phyloP scores from a whole-genome alignment of 2,797 vertebrate species.

The Lemur catta region DNA sequence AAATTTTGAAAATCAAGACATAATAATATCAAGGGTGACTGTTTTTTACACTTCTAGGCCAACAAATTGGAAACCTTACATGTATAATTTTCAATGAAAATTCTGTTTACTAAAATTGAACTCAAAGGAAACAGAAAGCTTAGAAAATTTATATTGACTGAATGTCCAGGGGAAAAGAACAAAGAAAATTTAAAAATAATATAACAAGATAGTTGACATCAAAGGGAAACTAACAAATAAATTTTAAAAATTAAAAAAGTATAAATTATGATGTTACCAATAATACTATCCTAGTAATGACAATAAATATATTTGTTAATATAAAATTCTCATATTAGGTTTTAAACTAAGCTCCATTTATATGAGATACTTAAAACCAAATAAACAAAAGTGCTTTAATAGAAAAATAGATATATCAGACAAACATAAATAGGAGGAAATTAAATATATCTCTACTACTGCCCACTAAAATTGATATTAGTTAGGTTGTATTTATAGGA shows the following conservation, averaged over 20 bases:
- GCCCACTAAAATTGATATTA: background rate
- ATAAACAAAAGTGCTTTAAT: background rate
- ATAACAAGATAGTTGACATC: background rate
- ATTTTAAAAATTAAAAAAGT: background rate
- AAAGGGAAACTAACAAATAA: background rate
- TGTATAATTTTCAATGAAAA: background rate
- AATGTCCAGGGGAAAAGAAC: background rate
- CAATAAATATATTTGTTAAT: background rate
- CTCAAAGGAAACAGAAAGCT: background rate
- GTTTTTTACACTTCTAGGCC: background rate
- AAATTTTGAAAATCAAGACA: background rate
- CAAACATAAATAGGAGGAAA: background rate
- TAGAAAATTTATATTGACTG: background rate
- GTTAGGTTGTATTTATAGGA: background rate
- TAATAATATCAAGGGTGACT: background rate
- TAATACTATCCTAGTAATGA: background rate
- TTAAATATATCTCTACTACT: background rate
- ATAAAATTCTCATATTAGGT: background rate
- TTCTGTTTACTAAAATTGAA: background rate
- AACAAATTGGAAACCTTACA: background rate
- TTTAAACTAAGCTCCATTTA: background rate
- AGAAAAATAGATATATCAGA: background rate
- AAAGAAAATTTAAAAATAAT: background rate
- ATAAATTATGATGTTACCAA: background rate
- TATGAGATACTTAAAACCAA: conserved; percentile 11